Conservation (phyloP, 1,140 invertebrate genomes). For the Brachionus manjavacas region DNA sequence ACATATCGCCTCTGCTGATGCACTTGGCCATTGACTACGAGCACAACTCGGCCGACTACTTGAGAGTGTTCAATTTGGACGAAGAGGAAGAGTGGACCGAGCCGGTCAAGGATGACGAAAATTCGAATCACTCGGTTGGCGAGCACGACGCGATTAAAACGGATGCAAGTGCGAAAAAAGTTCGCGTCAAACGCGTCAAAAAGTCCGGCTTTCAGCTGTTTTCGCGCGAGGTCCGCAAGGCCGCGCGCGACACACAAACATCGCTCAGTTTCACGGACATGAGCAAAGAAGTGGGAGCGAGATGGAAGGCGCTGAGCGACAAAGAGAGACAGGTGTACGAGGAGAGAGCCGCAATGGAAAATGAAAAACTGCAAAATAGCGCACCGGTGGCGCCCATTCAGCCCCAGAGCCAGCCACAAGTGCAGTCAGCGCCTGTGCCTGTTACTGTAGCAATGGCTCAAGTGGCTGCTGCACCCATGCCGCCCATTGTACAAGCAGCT, state of each 20-base stretch:
- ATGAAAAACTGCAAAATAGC: background rate
- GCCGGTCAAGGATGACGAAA: background rate
- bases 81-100: background rate
- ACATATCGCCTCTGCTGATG: background rate
- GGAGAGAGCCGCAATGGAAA: background rate
- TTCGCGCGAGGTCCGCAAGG: background rate
- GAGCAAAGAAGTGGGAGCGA: conserved; percentile 22
- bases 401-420: background rate
- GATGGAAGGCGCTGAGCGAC: conserved; percentile 33
- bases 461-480: background rate
- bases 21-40: conserved; percentile 15
- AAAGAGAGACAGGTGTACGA: background rate
- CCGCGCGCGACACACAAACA: background rate
- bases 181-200: background rate
- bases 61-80: conserved; percentile 18
- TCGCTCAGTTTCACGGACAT: conserved; percentile 1
- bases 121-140: background rate
- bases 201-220: conserved; percentile 27
- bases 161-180: background rate
- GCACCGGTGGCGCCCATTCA: background rate
- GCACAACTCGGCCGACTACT: background rate
- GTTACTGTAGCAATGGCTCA: background rate
- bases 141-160: background rate
- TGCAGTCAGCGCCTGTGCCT: background rate
- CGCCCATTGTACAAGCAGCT: background rate